Conservation (phyloP, 2,888 invertebrate genomes). For the Endomychus coccineus region DNA sequence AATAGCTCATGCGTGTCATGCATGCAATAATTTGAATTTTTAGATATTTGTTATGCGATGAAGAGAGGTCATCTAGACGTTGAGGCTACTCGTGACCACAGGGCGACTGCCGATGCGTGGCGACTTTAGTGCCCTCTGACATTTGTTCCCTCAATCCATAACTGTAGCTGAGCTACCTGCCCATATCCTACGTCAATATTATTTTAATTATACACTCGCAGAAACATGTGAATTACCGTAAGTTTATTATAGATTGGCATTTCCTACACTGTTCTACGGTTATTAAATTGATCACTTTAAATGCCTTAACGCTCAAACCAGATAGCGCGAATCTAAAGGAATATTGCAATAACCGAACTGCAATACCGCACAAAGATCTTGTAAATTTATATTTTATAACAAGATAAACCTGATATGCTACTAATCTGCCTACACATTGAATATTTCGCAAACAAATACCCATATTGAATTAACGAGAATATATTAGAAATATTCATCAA, state of each 20-base stretch:
- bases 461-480: too few species aligned
- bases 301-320: too few species aligned
- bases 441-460: too few species aligned
- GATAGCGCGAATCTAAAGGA: too few species aligned
- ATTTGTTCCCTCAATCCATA: slow-evolving; percentile 36
- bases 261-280: too few species aligned
- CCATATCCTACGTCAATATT: slow-evolving; percentile 32
- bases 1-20: slow-evolving; percentile 9
- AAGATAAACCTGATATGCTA: too few species aligned
- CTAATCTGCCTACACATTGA: too few species aligned
- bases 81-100: slow-evolving; percentile 22
- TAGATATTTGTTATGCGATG: slow-evolving; percentile 11
- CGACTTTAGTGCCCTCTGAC: slow-evolving; percentile 40
- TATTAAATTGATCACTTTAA: too few species aligned
- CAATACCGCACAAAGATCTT: too few species aligned
- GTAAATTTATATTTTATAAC: too few species aligned
- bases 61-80: slow-evolving; percentile 10
- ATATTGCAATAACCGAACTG: too few species aligned
- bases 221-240: slow-evolving; percentile 32
- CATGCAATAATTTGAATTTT: slow-evolving; percentile 9
- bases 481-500: too few species aligned
- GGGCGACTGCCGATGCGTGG: slow-evolving; percentile 36
- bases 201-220: slow-evolving; percentile 33
- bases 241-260: slow-evolving; percentile 25
- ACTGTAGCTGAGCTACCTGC: slow-evolving; percentile 39